Base-by-base conservation (phyloP, 1,140 invertebrate species). In the Penaeus japonicus region DNA sequence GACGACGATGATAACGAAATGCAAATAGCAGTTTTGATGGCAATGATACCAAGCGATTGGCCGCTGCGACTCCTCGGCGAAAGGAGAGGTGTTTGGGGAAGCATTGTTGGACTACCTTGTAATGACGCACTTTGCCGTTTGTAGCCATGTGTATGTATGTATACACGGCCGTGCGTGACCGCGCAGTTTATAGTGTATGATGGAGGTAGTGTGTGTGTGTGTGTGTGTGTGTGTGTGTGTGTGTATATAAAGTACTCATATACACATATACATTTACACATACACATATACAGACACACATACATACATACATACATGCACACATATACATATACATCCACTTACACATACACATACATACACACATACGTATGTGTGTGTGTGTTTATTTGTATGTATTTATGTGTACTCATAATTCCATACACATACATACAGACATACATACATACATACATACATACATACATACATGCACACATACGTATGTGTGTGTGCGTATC, bases 171-270 rank as follows among this genome's bases (percentile, higher is more conserved):
- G n/a, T n/a, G n/a, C n/a, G n/a, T n/a, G n/a, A n/a, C n/a, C n/a
- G n/a, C n/a, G n/a, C n/a, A n/a, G n/a, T n/a, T n/a, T n/a, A n/a
- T n/a, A n/a, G n/a, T n/a, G n/a, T n/a, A 32, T 30, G 27, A 39
- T 35, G 39, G 27, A n/a, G 15, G 53, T 80, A 27, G 12, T 79
- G 77, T 79, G 27, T 39, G 77, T 79, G 77, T 79, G 77, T 79
- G 35, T 79, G 77, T 79, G 77, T 79, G 77, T 79, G 77, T 79
- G 77, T 79, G 62, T 70, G 62, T 70, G 62, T 70, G 62, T 65
- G 62, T 65, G 62, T 65, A 30, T 82, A 30, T n/a, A n/a, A n/a
- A n/a, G n/a, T n/a, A n/a, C n/a, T n/a, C n/a, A n/a, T n/a, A n/a
- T n/a, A n/a, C 39, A 77, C n/a, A 22, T 73, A 22, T 73, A 22